A percentile compares a stretch with the other conserved stretches of the same genome.
Conservation (phyloP, 2,888 invertebrate species). For the Lasioglossum zephyrum region DNA sequence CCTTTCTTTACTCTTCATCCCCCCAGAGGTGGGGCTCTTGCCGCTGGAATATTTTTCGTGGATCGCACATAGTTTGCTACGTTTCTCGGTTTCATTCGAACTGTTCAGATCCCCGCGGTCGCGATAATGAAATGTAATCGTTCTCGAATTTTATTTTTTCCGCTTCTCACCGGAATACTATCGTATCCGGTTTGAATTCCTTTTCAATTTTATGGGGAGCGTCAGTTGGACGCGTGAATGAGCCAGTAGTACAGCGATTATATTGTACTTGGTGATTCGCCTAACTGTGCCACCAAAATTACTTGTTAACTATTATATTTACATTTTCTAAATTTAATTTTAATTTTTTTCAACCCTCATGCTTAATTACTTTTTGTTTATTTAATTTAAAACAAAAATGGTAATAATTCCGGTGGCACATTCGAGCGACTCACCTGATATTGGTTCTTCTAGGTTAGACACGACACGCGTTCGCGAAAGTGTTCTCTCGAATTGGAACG, state of each 20-base stretch:
- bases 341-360: no score
- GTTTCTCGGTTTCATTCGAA: neutral
- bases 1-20: neutral
- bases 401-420: neutral
- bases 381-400: no score
- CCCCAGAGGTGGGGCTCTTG: no score
- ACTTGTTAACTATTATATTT: neutral
- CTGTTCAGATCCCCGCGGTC: neutral
- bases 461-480: constrained; percentile 15
- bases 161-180: neutral
- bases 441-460: neutral
- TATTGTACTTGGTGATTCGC: neutral
- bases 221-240: neutral
- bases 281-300: neutral
- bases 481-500: constrained; percentile 22
- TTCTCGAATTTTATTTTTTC: neutral
- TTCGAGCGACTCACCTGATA: neutral
- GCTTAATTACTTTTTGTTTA: no score
- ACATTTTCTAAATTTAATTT: no score
- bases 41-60: neutral
- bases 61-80: neutral
- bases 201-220: neutral
- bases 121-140: constrained; percentile 7
- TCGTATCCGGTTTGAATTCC: neutral
- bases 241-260: neutral